Evolutionary conservation across 2,113 vertebrate genomes (phyloP), one percentile per base, ranked within the genome.

Genomic region (Piaya cayana): DNA sequence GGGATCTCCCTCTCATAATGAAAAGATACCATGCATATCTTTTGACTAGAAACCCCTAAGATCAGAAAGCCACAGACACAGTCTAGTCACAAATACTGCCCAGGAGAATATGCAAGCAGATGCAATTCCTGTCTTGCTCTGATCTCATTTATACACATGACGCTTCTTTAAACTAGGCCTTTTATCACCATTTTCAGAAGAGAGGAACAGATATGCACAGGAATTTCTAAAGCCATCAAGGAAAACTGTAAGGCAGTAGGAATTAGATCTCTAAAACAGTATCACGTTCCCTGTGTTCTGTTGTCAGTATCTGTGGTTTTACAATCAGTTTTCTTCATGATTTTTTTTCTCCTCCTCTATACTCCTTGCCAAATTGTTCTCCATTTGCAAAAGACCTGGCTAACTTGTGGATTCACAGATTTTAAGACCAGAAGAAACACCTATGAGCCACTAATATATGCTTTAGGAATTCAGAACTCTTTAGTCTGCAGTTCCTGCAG

Each of bases 271-370:
- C 1, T 0, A 63, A 85, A 79, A 19, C 12, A 29, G 29, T 8
- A 16, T 29, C 59, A 29, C 8, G 3, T 65, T 74, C 20, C 36
- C 21, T 4, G 2, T 1, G 36, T 79, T 62, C 74, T 50, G 22
- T 23, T 65, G 39, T 15, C 45, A 63, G 34, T 37, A 39, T 36
- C n/a, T 78, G 29, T 37, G n/a, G 3, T 65, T 83, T 70, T n/a
- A 64, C 18, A 81, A 62, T 6, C 49, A 36, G 12, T 32, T 77
- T 86, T 59, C 60, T 26, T 39, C 17, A 49, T 3, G 1, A 11
- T 27, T 43, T 53, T 62, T 82, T 75, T 15, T 42, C 32, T 32
- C 10, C 42, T 25, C 5, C 5, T 9, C 5, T 0, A 8, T 0
- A 4, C 30, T 17, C 18, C 37, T 30, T 42, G 18, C 9, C 30